Evolutionary conservation across 2,888 invertebrate genomes (phyloP).

Genomic region (Nephrotoma appendiculata): DNA sequence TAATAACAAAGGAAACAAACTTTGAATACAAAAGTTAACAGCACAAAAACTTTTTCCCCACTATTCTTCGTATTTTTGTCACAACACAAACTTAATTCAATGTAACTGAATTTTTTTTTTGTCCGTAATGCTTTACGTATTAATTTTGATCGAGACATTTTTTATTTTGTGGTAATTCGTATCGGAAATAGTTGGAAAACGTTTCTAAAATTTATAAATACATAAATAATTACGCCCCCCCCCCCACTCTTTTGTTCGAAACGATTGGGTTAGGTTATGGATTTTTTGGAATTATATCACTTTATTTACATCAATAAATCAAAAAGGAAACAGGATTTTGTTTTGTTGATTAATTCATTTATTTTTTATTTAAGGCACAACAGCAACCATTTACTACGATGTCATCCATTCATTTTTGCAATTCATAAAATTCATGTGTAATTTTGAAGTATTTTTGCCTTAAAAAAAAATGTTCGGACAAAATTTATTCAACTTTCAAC

Average conservation of each 20-base stretch:
- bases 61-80: background rate
- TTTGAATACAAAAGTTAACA: background rate
- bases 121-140: background rate
- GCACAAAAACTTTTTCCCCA: background rate
- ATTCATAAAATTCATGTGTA: background rate
- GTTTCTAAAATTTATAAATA: background rate
- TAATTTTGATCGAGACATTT: background rate
- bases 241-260: background rate
- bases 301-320: background rate
- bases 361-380: background rate
- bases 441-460: background rate
- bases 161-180: background rate
- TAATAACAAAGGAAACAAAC: background rate
- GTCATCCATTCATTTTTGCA: background rate
- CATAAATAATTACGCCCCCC: background rate
- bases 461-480: background rate
- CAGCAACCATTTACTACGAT: background rate
- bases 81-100: background rate
- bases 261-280: background rate
- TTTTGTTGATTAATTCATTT: background rate
- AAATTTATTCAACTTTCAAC: constrained; percentile 10
- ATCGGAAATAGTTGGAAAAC: background rate
- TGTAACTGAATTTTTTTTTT: background rate
- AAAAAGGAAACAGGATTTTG: background rate
- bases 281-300: background rate